Evolutionary conservation across 2,113 vertebrate species (phyloP).

Genomic region (Passer montanus): DNA sequence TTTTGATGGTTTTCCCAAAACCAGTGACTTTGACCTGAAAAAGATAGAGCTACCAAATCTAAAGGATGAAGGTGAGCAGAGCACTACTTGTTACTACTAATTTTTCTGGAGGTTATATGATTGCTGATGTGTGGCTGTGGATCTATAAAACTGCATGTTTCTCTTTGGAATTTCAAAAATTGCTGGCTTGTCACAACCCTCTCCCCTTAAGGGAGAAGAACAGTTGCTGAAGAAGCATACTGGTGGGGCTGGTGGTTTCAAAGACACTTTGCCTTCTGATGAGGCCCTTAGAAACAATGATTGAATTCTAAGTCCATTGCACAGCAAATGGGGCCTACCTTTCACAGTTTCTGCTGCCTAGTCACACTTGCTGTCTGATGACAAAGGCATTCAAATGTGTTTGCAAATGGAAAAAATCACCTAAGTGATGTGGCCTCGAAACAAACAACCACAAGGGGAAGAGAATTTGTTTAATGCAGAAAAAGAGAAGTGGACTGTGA

Average conservation of each 20-base stretch:
- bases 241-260: not conserved
- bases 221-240: not conserved
- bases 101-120: not conserved
- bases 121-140: accelerated
- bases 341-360: not conserved
- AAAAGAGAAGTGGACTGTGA: not conserved
- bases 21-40: slow-evolving; percentile 81
- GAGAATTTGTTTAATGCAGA: not conserved
- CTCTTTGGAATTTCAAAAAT: not conserved
- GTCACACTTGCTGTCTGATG: not conserved
- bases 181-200: not conserved
- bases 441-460: not conserved
- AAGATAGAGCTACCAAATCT: slow-evolving; percentile 77
- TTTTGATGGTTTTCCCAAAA: slow-evolving; percentile 82
- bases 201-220: not conserved
- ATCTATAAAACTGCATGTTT: not conserved
- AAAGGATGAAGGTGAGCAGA: slow-evolving; percentile 83
- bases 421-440: not conserved
- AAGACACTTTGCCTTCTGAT: not conserved
- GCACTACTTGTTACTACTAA: not conserved
- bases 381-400: not conserved
- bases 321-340: not conserved
- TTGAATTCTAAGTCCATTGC: not conserved
- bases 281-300: not conserved
- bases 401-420: not conserved